A percentile compares a stretch with the other conserved stretches of the same genome.
phyloP scores from a whole-genome alignment of 2,888 invertebrate species.

The Pilophorus perplexus region DNA sequence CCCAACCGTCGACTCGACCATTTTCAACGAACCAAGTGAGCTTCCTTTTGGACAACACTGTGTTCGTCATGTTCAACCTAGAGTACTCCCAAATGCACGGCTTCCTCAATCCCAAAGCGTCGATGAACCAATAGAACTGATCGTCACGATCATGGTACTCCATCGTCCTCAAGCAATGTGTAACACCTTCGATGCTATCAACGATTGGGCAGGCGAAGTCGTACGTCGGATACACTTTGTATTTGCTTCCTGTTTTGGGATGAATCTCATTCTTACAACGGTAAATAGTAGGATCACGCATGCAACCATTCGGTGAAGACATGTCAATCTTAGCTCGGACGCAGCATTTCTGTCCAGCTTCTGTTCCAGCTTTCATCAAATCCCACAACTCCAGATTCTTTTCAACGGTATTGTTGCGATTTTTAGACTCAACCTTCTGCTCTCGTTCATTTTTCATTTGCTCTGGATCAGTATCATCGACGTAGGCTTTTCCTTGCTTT shows the following conservation, averaged over 20 bases:
- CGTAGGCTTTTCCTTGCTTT: conserved; percentile 87
- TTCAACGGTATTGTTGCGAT: conserved; percentile 61
- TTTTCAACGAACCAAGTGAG: conserved; percentile 97
- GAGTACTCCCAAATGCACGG: conserved; percentile 93
- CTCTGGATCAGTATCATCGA: conserved; percentile 93
- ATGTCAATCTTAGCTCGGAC: conserved; percentile 97
- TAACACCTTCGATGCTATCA: conserved; percentile 94
- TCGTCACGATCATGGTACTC: conserved; percentile 98
- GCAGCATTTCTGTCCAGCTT: conserved; percentile 80
- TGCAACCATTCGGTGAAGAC: conserved; percentile 91
- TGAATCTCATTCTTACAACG: conserved; percentile 90
- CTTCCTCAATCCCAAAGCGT: conserved; percentile 78
- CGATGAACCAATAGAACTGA: conserved; percentile 97
- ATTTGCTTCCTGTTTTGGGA: conserved; percentile 88
- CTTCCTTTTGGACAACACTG: conserved; percentile 95
- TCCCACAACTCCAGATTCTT: conserved; percentile 87
- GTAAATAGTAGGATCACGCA: conserved; percentile 98
- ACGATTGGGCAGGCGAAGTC: conserved; percentile 99
- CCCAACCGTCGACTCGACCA: conserved; percentile 95
- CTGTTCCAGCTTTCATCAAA: conserved; percentile 87
- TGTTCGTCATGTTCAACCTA: conserved; percentile 95
- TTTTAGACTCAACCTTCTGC: conserved; percentile 77
- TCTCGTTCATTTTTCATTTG: conserved; percentile 94
- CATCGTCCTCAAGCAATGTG: conserved; percentile 94
- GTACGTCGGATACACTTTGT: conserved; percentile 99